Percentiles rank a stretch among this genome's conserved stretches.
Conservation (phyloP, 2,113 vertebrate species). For the Polypterus bichir region DNA sequence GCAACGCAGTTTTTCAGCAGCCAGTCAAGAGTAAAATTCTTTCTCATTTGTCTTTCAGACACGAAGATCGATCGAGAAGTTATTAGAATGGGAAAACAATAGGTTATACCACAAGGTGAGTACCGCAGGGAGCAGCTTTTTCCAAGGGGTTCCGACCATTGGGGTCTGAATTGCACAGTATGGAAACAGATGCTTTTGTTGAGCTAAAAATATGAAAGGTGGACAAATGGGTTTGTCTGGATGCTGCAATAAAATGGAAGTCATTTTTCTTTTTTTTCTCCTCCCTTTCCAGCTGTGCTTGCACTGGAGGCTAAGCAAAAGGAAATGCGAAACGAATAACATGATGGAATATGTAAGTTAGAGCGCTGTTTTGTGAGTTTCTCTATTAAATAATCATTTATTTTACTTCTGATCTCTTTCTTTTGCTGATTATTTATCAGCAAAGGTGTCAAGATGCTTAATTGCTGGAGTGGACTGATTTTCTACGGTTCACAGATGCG, state of each 20-base stretch:
- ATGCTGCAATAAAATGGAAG: constrained; percentile 73
- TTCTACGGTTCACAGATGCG: constrained; percentile 90
- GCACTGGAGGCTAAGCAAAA: constrained; percentile 92
- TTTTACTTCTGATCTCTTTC: constrained; percentile 99
- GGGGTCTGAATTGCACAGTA: constrained; percentile 91
- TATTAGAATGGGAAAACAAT: constrained; percentile 92
- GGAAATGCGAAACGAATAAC: constrained; percentile 98
- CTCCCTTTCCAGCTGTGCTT: constrained; percentile 87
- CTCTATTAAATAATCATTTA: constrained; percentile 99
- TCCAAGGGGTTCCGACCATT: constrained; percentile 49
- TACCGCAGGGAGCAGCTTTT: constrained; percentile 59
- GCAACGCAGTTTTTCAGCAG: constrained; percentile 66
- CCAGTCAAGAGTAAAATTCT: constrained; percentile 67
- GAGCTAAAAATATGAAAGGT: constrained; percentile 92
- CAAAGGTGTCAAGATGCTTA: constrained; percentile 84
- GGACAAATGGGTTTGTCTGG: constrained; percentile 73
- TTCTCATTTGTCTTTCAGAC: constrained; percentile 84
- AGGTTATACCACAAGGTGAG: constrained; percentile 96
- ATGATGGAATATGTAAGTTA: constrained; percentile 99
- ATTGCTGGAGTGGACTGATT: constrained; percentile 88
- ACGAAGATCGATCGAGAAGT: constrained; percentile 98
- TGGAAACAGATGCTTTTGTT: constrained; percentile 99
- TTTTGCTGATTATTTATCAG: constrained; percentile 90
- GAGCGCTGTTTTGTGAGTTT: constrained; percentile 97
- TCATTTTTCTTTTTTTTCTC: constrained; percentile 75